phyloP scores from a whole-genome alignment of 2,888 invertebrate genomes.

The Diogma glabrata region DNA sequence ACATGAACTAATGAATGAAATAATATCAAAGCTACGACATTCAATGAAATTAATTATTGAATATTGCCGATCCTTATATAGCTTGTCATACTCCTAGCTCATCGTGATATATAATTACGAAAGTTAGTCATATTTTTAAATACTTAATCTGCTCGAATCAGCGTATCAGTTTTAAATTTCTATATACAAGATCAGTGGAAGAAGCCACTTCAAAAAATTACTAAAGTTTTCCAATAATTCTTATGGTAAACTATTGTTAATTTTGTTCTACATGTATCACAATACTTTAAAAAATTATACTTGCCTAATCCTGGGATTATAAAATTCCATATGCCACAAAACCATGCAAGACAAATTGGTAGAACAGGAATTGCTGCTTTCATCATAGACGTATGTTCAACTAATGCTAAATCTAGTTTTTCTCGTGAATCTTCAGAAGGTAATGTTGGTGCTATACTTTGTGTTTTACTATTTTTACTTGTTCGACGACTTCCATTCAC shows the following conservation, averaged over 20 bases:
- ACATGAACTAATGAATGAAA: too few relatives aligned
- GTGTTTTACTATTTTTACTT: constrained; percentile 53
- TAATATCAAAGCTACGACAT: too few relatives aligned
- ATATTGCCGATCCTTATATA: too few relatives aligned
- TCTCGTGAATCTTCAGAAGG: constrained; percentile 58
- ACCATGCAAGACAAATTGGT: constrained; percentile 74
- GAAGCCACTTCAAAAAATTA: too few relatives aligned
- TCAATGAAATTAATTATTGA: too few relatives aligned
- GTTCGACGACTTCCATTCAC: constrained; percentile 43
- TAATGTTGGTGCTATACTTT: constrained; percentile 51
- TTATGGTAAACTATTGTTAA: neutral
- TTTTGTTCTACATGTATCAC: neutral
- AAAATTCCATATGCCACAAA: constrained; percentile 75
- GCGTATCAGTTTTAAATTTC: too few relatives aligned
- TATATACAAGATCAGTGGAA: too few relatives aligned
- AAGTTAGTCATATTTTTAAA: too few relatives aligned
- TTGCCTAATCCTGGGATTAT: constrained; percentile 67
- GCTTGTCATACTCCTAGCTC: too few relatives aligned
- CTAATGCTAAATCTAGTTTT: constrained; percentile 63
- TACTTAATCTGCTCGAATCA: too few relatives aligned
- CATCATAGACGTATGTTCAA: constrained; percentile 78
- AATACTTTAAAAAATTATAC: constrained; percentile 18
- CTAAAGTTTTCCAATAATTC: too few relatives aligned
- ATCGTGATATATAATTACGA: too few relatives aligned
- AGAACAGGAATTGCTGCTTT: constrained; percentile 86